These are phyloP conservation scores for Chiridota heheva DNA, from an alignment of 35 echinoderm and acorn worm species.

Conservation along the genomic window DNA sequence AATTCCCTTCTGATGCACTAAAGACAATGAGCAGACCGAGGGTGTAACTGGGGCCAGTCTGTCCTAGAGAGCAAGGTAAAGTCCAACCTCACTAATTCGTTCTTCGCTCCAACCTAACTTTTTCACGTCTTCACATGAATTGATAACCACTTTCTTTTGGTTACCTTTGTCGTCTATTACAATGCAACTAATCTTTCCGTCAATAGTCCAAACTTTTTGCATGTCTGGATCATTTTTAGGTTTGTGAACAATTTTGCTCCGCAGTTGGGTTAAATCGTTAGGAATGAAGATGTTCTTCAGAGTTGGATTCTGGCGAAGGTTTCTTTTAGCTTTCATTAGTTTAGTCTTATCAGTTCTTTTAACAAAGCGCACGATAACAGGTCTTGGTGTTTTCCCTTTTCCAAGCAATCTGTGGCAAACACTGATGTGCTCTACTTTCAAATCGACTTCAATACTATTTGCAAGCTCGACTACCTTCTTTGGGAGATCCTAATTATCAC, in stretches of 20 bases:
- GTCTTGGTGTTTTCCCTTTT: too few species aligned
- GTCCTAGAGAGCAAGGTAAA: background rate
- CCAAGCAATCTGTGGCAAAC: too few species aligned
- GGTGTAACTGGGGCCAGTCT: background rate
- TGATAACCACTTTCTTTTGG: background rate
- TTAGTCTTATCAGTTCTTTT: too few species aligned
- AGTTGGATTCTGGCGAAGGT: background rate
- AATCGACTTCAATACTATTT: too few species aligned
- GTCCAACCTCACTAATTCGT: background rate
- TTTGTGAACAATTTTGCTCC: conserved; percentile 1
- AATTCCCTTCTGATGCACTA: too few species aligned
- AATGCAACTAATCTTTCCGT: conserved; percentile 10
- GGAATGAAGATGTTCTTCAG: conserved; percentile 11
- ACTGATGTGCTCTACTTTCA: too few species aligned
- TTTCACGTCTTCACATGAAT: background rate
- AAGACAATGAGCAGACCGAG: background rate
- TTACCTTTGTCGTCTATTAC: background rate
- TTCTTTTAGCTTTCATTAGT: too few species aligned
- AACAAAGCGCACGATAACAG: too few species aligned
- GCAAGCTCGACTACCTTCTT: too few species aligned
- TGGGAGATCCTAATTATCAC: too few species aligned
- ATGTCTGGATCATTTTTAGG: conserved; percentile 6
- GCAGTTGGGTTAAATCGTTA: conserved; percentile 11
- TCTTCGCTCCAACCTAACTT: background rate
- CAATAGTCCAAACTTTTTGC: conserved; percentile 13